Percentiles rank a stretch among this genome's conserved stretches.
Evolutionary conservation across 2,888 invertebrate species (phyloP).

Genomic region (Chrysolina oricalcia): DNA sequence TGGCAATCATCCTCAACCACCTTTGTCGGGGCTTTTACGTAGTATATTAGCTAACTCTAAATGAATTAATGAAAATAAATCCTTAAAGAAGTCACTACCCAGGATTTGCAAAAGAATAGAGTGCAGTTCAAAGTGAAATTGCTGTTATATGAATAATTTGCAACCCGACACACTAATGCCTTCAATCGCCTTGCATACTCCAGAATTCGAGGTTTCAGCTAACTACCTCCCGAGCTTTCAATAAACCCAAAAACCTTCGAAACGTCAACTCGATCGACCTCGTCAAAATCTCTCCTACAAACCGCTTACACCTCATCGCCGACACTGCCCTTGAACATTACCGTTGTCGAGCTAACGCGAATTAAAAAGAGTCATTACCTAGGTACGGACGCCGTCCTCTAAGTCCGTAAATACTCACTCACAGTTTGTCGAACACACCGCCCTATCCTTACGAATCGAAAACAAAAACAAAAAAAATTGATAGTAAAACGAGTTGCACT

Average conservation of each 20-base stretch:
- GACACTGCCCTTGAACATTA: conserved; percentile 45
- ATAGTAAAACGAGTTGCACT: conserved; percentile 11
- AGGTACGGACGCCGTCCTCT: background rate
- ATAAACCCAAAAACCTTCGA: background rate
- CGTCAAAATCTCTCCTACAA: background rate
- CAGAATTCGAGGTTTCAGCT: background rate
- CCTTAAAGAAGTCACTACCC: too few species aligned
- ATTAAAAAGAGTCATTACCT: conserved; percentile 51
- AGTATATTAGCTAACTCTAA: too few species aligned
- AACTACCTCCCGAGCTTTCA: background rate
- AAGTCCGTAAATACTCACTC: conserved; percentile 20
- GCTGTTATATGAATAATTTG: too few species aligned
- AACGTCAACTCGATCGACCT: conserved; percentile 9
- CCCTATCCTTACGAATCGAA: conserved; percentile 1
- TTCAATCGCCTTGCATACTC: background rate
- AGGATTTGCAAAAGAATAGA: too few species aligned
- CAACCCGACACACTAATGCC: too few species aligned
- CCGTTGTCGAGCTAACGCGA: conserved; percentile 61
- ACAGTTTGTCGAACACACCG: conserved; percentile 13
- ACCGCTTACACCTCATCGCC: background rate
- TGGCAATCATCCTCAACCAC: background rate
- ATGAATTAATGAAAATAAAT: too few species aligned
- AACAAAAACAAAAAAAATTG: conserved; percentile 17
- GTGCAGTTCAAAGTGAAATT: too few species aligned
- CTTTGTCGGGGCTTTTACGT: too few species aligned